These are phyloP conservation scores for Penelope pileata DNA, from an alignment of 2,113 vertebrate genomes.

Conservation along the genomic window DNA sequence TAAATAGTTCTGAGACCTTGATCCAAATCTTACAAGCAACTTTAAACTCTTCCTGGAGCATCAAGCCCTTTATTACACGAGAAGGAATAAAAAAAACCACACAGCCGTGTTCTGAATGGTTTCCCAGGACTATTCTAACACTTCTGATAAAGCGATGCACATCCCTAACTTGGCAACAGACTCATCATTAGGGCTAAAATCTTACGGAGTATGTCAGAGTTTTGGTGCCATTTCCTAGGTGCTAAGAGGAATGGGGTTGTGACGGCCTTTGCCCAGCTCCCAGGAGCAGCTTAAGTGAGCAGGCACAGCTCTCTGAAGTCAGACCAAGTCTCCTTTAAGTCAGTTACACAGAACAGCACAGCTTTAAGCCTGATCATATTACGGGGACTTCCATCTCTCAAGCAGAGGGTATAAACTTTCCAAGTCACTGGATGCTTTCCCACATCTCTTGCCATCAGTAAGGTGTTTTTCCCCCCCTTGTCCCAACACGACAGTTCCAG, in stretches of 20 bases:
- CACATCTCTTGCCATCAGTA: neutral
- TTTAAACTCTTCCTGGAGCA: too few relatives aligned
- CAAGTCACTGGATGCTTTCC: too few relatives aligned
- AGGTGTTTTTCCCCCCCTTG: too few relatives aligned
- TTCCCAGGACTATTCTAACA: neutral
- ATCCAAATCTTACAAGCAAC: neutral
- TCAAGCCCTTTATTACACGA: neutral
- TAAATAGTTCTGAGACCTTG: neutral
- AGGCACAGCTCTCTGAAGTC: neutral
- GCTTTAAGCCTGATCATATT: neutral
- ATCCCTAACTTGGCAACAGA: rapidly evolving
- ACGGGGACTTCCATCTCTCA: neutral
- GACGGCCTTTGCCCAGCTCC: neutral
- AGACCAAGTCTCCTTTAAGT: neutral
- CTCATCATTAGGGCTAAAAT: too few relatives aligned
- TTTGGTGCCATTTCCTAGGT: neutral
- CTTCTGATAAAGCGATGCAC: rapidly evolving
- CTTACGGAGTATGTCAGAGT: rapidly evolving
- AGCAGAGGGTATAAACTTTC: neutral
- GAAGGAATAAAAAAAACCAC: neutral
- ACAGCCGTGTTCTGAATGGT: neutral
- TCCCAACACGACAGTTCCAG: neutral
- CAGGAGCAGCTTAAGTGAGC: rapidly evolving
- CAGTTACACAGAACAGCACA: neutral
- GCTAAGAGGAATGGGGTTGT: neutral